Evolutionary conservation across 2,797 vertebrate species (phyloP).

Genomic region (Schizopygopsis pylzovi): DNA sequence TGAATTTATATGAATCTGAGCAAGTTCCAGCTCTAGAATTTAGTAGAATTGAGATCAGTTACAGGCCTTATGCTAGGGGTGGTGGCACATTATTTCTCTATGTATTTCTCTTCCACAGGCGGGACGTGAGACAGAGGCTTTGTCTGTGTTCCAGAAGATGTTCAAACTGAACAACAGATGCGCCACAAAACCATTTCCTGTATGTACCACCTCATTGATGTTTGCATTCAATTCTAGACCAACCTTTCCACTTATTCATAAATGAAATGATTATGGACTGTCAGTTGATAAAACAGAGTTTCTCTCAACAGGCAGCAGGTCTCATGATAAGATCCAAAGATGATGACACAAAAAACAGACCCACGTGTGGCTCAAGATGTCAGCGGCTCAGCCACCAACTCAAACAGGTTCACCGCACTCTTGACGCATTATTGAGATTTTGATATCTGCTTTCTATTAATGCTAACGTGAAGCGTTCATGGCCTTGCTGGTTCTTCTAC

Average conservation of each 20-base stretch:
- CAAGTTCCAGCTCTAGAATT: background rate
- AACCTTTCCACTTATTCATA: background rate
- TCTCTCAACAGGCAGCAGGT: slow-evolving; percentile 65
- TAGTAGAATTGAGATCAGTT: background rate
- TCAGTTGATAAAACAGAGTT: slow-evolving; percentile 10
- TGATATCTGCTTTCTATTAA: background rate
- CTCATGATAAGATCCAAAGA: slow-evolving; percentile 53
- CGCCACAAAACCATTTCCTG: slow-evolving; percentile 65
- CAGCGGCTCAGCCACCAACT: slow-evolving; percentile 41
- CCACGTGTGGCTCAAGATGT: background rate
- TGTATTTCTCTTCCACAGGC: slow-evolving; percentile 61
- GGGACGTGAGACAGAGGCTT: slow-evolving; percentile 71
- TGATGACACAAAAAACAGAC: slow-evolving; percentile 20
- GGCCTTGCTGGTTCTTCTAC: slow-evolving; percentile 11
- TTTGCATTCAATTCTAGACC: background rate
- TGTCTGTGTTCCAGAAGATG: slow-evolving; percentile 75
- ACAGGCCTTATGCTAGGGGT: too few species aligned
- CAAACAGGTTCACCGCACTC: slow-evolving; percentile 64
- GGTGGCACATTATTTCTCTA: background rate
- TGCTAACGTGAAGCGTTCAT: background rate
- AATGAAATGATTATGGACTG: background rate
- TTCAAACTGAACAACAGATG: slow-evolving; percentile 72
- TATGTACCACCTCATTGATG: slow-evolving; percentile 51
- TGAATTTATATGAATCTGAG: background rate
- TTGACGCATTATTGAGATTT: background rate